Base-by-base conservation (phyloP, 2,888 invertebrate genomes). In the Leptinotarsa peninsularis region DNA sequence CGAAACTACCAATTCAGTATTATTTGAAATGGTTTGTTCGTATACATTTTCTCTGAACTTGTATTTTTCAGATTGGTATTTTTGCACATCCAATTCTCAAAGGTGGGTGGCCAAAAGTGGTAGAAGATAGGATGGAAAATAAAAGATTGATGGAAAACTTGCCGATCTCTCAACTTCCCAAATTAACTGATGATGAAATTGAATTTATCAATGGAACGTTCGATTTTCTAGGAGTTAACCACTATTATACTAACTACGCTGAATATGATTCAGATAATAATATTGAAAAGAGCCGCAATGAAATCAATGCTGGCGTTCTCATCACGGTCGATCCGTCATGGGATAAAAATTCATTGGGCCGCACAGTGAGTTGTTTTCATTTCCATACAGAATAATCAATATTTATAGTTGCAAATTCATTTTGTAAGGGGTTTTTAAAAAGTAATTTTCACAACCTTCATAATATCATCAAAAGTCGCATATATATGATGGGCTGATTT, bases 151-250 rank as follows among this genome's bases (percentile, higher is more conserved):
- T 52, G 52, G 4, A 52, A 52, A 52, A 52, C 52, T 52, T 4
- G n/a, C 0, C 52, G 14, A 49, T 49, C 23, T 67, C 84, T n/a
- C 52, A n/a, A 52, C n/a, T 52, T 17, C n/a, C 52, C 15, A 52
- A 52, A 52, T n/a, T 52, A 0, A 52, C 52, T n/a, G n/a, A 52
- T 3, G 4, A 52, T 0, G 52, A 52, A 52, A 52, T 52, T 17
- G 52, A 52, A 15, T 52, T 52, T 14, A 52, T 52, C 52, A 4
- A 52, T 5, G 52, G 52, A 52, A 52, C 52, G 4, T 3, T 4
- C 52, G 52, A 52, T 52, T 52, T 52, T 2, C n/a, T 52, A n/a
- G 52, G 52, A 52, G 4, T 52, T 17, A 52, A 52, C n/a, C 52
- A 52, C 2, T 52, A 52, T 52, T 4, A 0, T 14, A 52, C 52